A percentile compares a stretch with the other conserved stretches of the same genome.
Conservation (phyloP, 2,888 invertebrate genomes). For the Clostera curtula region DNA sequence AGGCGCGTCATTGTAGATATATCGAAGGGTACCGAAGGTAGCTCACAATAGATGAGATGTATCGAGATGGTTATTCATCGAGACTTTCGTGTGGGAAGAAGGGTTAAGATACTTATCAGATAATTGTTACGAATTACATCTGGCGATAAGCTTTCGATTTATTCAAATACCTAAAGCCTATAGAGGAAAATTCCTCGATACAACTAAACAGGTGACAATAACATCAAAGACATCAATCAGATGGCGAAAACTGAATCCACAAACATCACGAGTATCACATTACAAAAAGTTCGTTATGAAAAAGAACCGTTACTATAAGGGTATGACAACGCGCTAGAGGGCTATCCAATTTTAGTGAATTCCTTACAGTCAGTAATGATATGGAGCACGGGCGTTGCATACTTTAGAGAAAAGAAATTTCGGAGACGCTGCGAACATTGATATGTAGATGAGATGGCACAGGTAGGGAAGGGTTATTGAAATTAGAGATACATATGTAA, state of each 20-base stretch:
- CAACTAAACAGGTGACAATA: constrained; percentile 45
- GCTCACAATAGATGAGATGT: constrained; percentile 52
- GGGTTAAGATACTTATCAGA: constrained; percentile 68
- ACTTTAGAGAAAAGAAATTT: constrained; percentile 68
- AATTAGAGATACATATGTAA: constrained; percentile 69
- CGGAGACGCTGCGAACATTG: constrained; percentile 63
- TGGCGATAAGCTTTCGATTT: constrained; percentile 40
- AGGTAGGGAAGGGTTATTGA: constrained; percentile 69
- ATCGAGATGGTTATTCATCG: constrained; percentile 59
- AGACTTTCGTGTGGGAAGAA: constrained; percentile 65
- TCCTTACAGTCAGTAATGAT: constrained; percentile 64
- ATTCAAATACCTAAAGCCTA: constrained; percentile 9
- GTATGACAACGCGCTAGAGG: constrained; percentile 63
- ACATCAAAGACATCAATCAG: constrained; percentile 58
- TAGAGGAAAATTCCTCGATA: constrained; percentile 8
- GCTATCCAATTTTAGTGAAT: constrained; percentile 69
- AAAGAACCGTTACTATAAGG: constrained; percentile 72
- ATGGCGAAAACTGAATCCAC: constrained; percentile 61
- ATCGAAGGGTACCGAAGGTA: constrained; percentile 53
- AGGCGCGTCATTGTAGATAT: constrained; percentile 61
- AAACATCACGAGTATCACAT: constrained; percentile 68
- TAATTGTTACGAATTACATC: constrained; percentile 70
- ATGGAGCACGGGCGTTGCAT: constrained; percentile 71
- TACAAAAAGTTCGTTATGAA: constrained; percentile 72
- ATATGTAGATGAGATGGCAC: constrained; percentile 71